Base-by-base conservation (phyloP, 1,140 invertebrate species). In the Brachionus koreanus region DNA sequence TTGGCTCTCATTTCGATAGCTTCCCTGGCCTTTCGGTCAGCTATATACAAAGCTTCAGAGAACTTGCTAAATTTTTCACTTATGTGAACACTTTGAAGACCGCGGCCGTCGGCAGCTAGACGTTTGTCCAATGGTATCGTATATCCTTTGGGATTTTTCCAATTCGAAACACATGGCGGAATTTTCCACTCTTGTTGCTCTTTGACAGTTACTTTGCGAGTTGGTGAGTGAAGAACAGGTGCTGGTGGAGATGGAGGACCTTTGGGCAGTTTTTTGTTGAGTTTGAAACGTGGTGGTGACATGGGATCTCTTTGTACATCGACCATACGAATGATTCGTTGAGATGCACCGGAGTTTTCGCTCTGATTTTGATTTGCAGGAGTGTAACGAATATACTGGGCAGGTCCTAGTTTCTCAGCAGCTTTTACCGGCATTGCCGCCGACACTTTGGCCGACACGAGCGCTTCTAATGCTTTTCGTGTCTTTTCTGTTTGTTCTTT, bases 171-270 rank as follows among this genome's bases (percentile, higher is more conserved):
- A 86, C 97, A 99, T 0, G 98, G 98, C 16, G 98, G 98, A 85
- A 99, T 98, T 89, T 98, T 98, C 98, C 98, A 99, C 88, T 99
- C 97, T 84, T 97, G 94, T 87, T 99, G 97, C 87, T 99, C 97
- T 88, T 98, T 98, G 0, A 97, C 96, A 5, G 97, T 98, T 0
- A 97, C 94, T 88, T 98, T 95, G 82, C 97, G 91, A 0, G 97
- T 97, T 0, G 98, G 98, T 0, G 96, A 98, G 89, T 99, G 97
- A 89, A 99, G 92, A 1, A 98, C 95, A 16, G 94, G 94, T 1
- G 97, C 96, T 19, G 97, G 98, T 0, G 98, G 98, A 5, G 97
- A 98, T 0, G 97, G 97, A 12, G 97, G 97, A 0, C 95, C 97
- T 84, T 97, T 91, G 0, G 98, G 98, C 84, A 99, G 98, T 84